A percentile compares a stretch with the other conserved stretches of the same genome.
phyloP scores from a whole-genome alignment of 1,140 invertebrate species.

The Pristionchus pacificus region DNA sequence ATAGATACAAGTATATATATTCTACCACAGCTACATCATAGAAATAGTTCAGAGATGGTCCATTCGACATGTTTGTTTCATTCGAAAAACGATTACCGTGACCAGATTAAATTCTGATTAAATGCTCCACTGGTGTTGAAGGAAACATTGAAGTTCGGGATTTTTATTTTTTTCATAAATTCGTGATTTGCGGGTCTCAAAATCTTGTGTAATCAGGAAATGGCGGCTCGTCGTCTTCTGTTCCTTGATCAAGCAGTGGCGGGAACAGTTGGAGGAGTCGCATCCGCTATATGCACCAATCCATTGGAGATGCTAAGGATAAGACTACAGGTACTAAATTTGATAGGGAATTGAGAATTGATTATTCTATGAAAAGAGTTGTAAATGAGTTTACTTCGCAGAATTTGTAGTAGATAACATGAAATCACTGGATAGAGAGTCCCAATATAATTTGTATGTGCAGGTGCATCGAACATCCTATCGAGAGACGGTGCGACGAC shows the following conservation, averaged over 20 bases:
- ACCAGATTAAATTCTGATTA: too few relatives aligned
- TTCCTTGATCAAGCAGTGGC: conserved; percentile 50
- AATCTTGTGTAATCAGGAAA: too few relatives aligned
- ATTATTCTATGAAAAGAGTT: conserved; percentile 23
- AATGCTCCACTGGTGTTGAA: too few relatives aligned
- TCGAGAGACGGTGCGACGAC: conserved; percentile 44
- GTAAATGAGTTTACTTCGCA: conserved; percentile 11
- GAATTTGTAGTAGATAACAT: conserved; percentile 11
- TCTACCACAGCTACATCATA: too few relatives aligned
- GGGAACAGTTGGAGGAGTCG: conserved; percentile 47
- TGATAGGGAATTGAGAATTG: conserved; percentile 10
- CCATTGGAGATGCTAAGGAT: conserved; percentile 53
- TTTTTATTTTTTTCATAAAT: too few relatives aligned
- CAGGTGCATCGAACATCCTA: conserved; percentile 54
- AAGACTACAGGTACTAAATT: conserved; percentile 45
- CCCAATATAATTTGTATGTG: conserved; percentile 30
- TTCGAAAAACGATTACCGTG: too few relatives aligned
- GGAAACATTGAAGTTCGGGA: too few relatives aligned
- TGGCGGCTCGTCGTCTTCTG: conserved; percentile 39
- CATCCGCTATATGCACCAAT: conserved; percentile 50
- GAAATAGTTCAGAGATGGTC: too few relatives aligned
- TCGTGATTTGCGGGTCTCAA: too few relatives aligned
- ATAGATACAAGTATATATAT: too few relatives aligned
- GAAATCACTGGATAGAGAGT: neutral
- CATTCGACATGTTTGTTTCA: too few relatives aligned